Evolutionary conservation across 1,140 invertebrate genomes (phyloP), one percentile per base, ranked within the genome.

Genomic region (Listronotus bonariensis): DNA sequence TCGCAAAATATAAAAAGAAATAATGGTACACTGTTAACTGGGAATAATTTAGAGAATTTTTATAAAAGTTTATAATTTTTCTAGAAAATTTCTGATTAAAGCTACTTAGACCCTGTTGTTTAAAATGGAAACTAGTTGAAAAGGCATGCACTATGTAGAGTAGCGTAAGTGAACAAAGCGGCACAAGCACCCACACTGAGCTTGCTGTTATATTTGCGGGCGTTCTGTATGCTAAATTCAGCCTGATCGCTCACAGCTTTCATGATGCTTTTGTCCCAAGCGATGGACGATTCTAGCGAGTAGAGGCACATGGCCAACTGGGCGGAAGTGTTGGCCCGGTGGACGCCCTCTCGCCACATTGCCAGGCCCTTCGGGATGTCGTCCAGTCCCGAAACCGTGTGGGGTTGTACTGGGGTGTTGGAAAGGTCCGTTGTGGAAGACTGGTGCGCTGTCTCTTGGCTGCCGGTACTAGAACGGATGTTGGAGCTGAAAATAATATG

Each of bases 231-330:
- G 76, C 76, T 79, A 76, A 76, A 77, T 68, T 73, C 74, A 48
- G 68, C 60, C 70, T 75, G 71, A 64, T 79, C 78, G 85, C 92
- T 88, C 86, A 96, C 93, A 82, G 95, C 95, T 88, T 97, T 97
- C 96, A 98, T 98, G 74, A 97, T 96, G 81, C 93, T 96, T 81
- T 97, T 98, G 81, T 98, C 96, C 96, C 96, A 98, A 20, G 95
- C 94, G 72, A 98, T 94, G 73, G 89, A 93, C 15, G 89, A 89
- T 76, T 97, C 95, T 20, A 98, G 84, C 68, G 93, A 90, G 71
- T 93, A 92, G 40, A 96, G 82, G 70, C 92, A 89, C 89, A 98
- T 91, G 5, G 93, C 92, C 9, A 98, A 81, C 75, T 97, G 94
- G 0, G 94, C 90, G 0, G 95, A 89, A 6, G 92, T 95, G 70